Evolutionary conservation across 2,888 invertebrate species (phyloP), one percentile per base, ranked within the genome.

Genomic region (Dynastes tityus): DNA sequence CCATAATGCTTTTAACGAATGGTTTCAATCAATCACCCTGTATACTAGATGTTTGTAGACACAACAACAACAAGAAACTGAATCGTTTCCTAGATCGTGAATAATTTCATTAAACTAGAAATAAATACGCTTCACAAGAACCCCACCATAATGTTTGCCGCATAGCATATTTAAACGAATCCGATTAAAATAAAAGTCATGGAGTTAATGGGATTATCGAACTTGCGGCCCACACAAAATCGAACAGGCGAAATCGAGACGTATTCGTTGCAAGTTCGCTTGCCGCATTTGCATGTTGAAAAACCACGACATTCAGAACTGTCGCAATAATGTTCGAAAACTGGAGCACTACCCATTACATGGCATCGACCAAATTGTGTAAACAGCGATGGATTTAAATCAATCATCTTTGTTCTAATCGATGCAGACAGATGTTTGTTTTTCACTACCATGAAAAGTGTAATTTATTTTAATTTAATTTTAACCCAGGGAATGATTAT

Each of bases 161-260:
- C 2, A 51, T 68, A 49, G 6, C 49, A 68, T 51, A 13, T 68
- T 27, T 51, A 68, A 68, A 51, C 51, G 68, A 51, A 11, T 29
- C 51, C 51, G 16, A 45, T 40, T 40, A 40, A 51, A 51, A 51
- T 51, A 51, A 68, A 68, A 68, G 68, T 51, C 53, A 13, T 68
- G 29, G 27, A 68, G 27, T 68, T 68, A 68, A 68, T 68, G 49
- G 68, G 68, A 68, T 68, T 68, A 51, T 68, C 68, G 51, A 68
- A 68, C 51, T 51, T 49, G 27, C 51, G 51, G 51, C 68, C 32
- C 6, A 40, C 29, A 68, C 49, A 11, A 63, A 63, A 32, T 29
- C 8, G 63, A 63, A 63, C 13, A 32, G n/a, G 13, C n/a, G 22
- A 16, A 55, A 55, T 11, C 27, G 63, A 63, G 13, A 32, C 11